Evolutionary conservation across 2,113 vertebrate genomes (phyloP).

Genomic region (Tringa solitaria): DNA sequence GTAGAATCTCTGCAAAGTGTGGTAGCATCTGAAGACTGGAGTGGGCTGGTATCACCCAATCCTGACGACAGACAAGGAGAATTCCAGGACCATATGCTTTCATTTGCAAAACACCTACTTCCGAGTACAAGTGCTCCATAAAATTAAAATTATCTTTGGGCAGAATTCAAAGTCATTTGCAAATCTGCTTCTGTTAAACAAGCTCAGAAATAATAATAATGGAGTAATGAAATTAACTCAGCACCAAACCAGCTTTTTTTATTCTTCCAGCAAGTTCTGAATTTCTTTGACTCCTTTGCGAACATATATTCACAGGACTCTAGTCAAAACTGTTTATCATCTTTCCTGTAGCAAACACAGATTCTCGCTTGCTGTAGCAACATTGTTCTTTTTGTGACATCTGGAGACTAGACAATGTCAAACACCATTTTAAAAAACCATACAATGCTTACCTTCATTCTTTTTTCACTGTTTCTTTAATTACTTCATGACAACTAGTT

Average conservation of each 20-base stretch:
- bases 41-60: neutral
- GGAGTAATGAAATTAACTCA: slow-evolving; percentile 2
- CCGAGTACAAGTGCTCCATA: neutral
- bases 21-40: neutral
- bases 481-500: neutral
- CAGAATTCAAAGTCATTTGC: slow-evolving; percentile 16
- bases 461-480: neutral
- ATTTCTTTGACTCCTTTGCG: neutral
- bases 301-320: neutral
- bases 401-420: neutral
- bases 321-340: neutral
- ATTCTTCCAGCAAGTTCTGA: neutral
- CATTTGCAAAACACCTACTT: neutral
- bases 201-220: slow-evolving; percentile 24
- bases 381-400: neutral
- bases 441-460: neutral
- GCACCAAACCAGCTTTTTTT: neutral
- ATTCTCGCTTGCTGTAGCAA: neutral
- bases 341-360: neutral
- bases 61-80: neutral
- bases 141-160: slow-evolving; percentile 37
- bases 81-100: slow-evolving; percentile 23
- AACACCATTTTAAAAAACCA: neutral
- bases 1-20: neutral
- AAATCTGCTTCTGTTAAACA: slow-evolving; percentile 16